Base-by-base conservation (phyloP, 1,140 invertebrate species). In the Alviniconcha marisindica region DNA sequence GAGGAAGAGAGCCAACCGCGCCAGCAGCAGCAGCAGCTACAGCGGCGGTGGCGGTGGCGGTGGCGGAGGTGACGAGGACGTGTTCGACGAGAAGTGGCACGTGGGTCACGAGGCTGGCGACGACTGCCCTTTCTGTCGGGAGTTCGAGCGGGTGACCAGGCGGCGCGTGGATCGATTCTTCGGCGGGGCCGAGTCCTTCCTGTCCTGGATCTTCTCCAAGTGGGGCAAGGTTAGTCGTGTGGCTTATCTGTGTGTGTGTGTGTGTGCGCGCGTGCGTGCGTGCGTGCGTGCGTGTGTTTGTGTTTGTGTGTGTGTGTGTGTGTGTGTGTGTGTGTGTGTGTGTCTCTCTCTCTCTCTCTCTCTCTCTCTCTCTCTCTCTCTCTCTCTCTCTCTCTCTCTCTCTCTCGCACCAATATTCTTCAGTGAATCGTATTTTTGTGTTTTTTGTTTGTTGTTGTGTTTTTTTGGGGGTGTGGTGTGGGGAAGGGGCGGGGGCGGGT, bases 181-280 rank as follows among this genome's bases (percentile, higher is more conserved):
- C n/a, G 78, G 56, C 5, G 78, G 78, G 7, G 40, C 78, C 1
- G 78, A 80, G 60, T 80, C 78, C 24, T 80, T 80, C n/a, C 28
- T 80, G 36, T 12, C 0, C 38, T 80, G 78, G 78, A 80, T 80
- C 60, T 80, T 80, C 60, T 80, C 78, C 40, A 80, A 80, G 38
- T 80, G 78, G 78, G 78, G 78, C 51, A 80, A 80, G 38, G 78
- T 80, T 28, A 69, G 78, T 63, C 1, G 7, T 14, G 42, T 24
- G 2, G 38, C 24, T 0, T 24, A 15, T 28, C 15, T n/a, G 38
- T 40, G 71, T 74, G 28, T 66, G 7, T 66, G 63, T 66, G 28
- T 66, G 63, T 66, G 28, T 66, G 63, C 36, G 28, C 36, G 63
- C 36, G 28, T 66, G 63, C 36, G 28, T 66, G 63, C 36, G 28